Evolutionary conservation across 2,113 vertebrate species (phyloP).

Genomic region (Lucifuga dentata): DNA sequence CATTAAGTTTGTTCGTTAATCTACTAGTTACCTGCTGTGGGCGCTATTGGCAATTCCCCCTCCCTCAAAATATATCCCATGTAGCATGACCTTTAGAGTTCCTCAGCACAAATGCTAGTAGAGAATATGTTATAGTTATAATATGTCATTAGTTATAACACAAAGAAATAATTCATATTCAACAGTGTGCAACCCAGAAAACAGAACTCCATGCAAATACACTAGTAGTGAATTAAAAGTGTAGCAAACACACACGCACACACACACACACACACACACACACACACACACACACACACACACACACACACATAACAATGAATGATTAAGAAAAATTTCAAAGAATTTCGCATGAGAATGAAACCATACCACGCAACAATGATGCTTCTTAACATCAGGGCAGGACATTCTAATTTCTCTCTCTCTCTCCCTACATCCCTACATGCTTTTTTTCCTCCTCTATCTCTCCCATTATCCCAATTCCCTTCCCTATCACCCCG

Average conservation of each 20-base stretch:
- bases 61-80: not conserved
- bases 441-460: slow-evolving; percentile 30
- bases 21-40: not conserved
- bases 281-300: not conserved
- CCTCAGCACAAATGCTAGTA: too few species aligned
- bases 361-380: too few species aligned
- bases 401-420: slow-evolving; percentile 36
- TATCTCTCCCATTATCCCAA: slow-evolving; percentile 35
- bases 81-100: slow-evolving; percentile 5
- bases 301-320: not conserved
- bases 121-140: too few species aligned
- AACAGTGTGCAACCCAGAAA: not conserved
- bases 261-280: too few species aligned
- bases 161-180: not conserved
- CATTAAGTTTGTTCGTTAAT: not conserved
- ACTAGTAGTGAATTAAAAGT: not conserved
- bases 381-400: too few species aligned
- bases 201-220: not conserved
- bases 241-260: not conserved
- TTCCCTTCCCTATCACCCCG: slow-evolving; percentile 44
- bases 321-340: not conserved
- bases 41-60: too few species aligned
- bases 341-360: too few species aligned
- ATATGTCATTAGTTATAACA: slow-evolving; percentile 8
- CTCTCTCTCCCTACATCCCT: slow-evolving; percentile 35